Conservation (phyloP, 2,113 vertebrate genomes). For the Sceloporus tristichus region DNA sequence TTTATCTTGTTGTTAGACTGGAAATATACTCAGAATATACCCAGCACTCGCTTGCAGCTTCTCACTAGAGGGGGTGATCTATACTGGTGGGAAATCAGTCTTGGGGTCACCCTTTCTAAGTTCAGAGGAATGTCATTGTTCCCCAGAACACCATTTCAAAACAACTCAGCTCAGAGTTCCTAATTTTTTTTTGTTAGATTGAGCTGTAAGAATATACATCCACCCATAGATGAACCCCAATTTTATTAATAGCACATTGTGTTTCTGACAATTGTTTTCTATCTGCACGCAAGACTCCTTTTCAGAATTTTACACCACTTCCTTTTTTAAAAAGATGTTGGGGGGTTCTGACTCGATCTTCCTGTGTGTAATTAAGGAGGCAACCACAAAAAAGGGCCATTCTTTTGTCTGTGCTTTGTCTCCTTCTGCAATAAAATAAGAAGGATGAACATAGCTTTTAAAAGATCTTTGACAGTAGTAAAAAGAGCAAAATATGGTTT, state of each 20-base stretch:
- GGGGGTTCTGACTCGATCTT: slow-evolving; percentile 62
- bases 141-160: background rate
- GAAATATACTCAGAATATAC: background rate
- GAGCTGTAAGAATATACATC: slow-evolving; percentile 57
- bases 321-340: slow-evolving; percentile 45
- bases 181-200: background rate
- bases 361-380: slow-evolving; percentile 65
- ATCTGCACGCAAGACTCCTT: slow-evolving; percentile 56
- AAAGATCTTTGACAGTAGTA: slow-evolving; percentile 73
- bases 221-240: slow-evolving; percentile 69
- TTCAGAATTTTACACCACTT: slow-evolving; percentile 62
- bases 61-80: background rate
- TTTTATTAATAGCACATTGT: slow-evolving; percentile 72
- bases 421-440: slow-evolving; percentile 71
- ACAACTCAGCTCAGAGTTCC: background rate
- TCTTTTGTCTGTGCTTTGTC: slow-evolving; percentile 67
- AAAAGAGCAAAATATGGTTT: slow-evolving; percentile 75
- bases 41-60: background rate
- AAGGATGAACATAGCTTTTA: slow-evolving; percentile 61
- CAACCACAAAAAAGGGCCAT: slow-evolving; percentile 70
- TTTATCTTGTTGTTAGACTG: too few relatives aligned
- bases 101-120: background rate
- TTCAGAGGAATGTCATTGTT: background rate
- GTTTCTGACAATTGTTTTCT: slow-evolving; percentile 50
- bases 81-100: slow-evolving; percentile 29